Base-by-base conservation (phyloP, 2,113 vertebrate species). In the Mesembrinibis cayennensis region DNA sequence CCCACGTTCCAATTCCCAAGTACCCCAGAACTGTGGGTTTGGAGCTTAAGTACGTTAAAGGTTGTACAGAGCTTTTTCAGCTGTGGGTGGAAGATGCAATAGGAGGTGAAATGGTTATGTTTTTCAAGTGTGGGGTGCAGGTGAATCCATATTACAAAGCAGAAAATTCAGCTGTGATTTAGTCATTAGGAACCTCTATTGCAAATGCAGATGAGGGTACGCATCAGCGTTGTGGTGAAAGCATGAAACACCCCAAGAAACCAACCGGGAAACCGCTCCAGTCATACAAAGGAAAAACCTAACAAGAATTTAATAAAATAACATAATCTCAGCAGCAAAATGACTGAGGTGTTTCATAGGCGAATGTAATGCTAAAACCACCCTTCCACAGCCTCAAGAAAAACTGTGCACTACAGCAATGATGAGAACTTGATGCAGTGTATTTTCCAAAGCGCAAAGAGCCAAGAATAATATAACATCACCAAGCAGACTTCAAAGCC, bases 391-490 rank as follows among this genome's bases (percentile, higher is more conserved):
- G 97, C 96, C 97, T 98, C 94, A 38, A 94, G 95, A 81, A 97
- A 97, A 98, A 82, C 93, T 77, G 82, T 95, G 97, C 82, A 90
- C 95, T 98, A 86, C 97, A 96, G 97, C 97, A 94, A 93, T 65
- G 93, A 97, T 77, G 58, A 98, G 98, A 97, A 98, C 97, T 98
- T 87, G 93, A 93, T 98, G 97, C 98, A 98, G 97, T 98, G 98
- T 92, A 98, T 98, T 99, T 99, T 99, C 98, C 98, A 98, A 94
- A 78, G 61, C 7, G 36, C 63, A 47, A 38, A 70, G 92, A 97
- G 98, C 99, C 99, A 99, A 99, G 97, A 98, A 98, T 98, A 99
- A 99, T 98, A 98, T 98, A 97, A 98, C 98, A 98, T 97, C 98
- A 98, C 97, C 97, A 96, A 82, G 87, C 97, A 96, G 97, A 98